Percentiles rank a stretch among this genome's conserved stretches.
Conservation (phyloP, 1,140 invertebrate species). For the Parasteatoda tepidariorum region DNA sequence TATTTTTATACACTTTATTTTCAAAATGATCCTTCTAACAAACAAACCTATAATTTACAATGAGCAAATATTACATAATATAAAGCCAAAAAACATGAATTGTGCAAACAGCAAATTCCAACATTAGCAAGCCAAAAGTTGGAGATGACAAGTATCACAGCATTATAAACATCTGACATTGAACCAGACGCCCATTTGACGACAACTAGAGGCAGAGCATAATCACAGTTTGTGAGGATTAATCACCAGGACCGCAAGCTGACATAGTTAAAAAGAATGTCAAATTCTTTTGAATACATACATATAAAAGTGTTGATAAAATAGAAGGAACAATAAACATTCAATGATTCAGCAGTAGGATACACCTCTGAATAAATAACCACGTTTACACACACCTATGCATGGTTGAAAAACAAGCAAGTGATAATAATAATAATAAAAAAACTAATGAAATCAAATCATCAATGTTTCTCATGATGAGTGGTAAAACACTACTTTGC, state of each 20-base stretch:
- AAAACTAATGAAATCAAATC: no score
- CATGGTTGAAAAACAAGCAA: no score
- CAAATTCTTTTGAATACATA: not conserved
- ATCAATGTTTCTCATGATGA: no score
- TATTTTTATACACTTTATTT: constrained; percentile 25
- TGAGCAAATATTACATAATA: constrained; percentile 54
- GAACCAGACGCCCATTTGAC: constrained; percentile 15
- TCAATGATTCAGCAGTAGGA: not conserved
- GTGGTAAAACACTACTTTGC: no score
- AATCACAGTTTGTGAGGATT: constrained; percentile 41
- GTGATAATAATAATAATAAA: no score
- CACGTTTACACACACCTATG: not conserved
- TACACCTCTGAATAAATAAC: not conserved
- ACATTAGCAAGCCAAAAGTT: constrained; percentile 46
- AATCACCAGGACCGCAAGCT: constrained; percentile 30
- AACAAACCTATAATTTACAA: constrained; percentile 50
- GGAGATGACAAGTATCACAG: constrained; percentile 54
- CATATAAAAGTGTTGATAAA: not conserved
- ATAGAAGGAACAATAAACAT: not conserved
- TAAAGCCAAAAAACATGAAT: constrained; percentile 53
- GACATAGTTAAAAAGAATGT: not conserved
- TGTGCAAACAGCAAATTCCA: constrained; percentile 55
- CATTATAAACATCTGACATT: constrained; percentile 34
- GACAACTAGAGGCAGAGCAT: constrained; percentile 41
- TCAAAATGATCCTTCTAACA: constrained; percentile 14